These are phyloP conservation scores for Athalia circularis DNA, from an alignment of 2,888 invertebrate genomes.

Conservation along the genomic window DNA sequence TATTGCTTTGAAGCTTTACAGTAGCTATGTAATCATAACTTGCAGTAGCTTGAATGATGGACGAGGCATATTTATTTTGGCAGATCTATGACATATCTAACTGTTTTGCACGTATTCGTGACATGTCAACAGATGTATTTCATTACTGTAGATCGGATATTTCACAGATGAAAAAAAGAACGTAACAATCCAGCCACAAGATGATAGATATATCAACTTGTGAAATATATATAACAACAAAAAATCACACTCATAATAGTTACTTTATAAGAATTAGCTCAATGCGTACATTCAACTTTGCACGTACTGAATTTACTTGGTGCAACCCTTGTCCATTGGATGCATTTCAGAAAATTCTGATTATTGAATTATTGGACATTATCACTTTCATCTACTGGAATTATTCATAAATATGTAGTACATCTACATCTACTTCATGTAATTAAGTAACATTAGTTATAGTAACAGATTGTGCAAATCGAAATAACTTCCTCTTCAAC, in stretches of 20 bases:
- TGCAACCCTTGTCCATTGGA: not conserved
- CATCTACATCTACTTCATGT: slow-evolving; percentile 21
- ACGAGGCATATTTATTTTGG: too few species aligned
- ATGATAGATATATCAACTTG: too few species aligned
- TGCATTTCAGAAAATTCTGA: not conserved
- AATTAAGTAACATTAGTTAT: slow-evolving; percentile 13
- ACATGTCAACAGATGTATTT: too few species aligned
- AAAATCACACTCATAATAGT: not conserved
- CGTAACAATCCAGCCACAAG: too few species aligned
- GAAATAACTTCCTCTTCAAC: not conserved
- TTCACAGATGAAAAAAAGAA: too few species aligned
- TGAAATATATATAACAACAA: not conserved
- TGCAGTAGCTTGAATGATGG: too few species aligned
- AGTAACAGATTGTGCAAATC: slow-evolving; percentile 18
- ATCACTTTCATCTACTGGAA: not conserved
- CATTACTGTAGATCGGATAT: too few species aligned
- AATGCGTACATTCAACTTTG: not conserved
- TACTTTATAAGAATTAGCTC: slow-evolving; percentile 1
- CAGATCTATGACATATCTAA: too few species aligned
- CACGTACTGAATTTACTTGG: not conserved
- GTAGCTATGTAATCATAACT: too few species aligned
- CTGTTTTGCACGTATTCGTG: too few species aligned
- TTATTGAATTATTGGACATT: not conserved
- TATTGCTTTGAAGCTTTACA: too few species aligned
- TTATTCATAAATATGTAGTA: not conserved